Evolutionary conservation across 2,888 invertebrate genomes (phyloP).

Genomic region (Troides helena): DNA sequence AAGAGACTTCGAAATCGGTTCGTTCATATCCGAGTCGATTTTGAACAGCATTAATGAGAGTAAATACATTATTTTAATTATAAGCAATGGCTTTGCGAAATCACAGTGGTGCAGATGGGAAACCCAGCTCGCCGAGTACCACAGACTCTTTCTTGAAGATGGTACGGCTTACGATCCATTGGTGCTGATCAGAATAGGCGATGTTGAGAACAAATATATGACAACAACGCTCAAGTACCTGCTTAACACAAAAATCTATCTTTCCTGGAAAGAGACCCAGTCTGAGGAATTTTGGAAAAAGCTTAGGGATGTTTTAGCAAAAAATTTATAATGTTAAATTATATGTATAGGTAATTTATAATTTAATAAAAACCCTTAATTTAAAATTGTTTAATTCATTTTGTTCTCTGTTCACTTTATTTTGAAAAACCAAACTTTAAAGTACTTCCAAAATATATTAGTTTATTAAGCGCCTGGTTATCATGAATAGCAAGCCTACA

Average conservation of each 20-base stretch:
- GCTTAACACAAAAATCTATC: slow-evolving; percentile 83
- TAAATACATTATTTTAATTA: slow-evolving; percentile 82
- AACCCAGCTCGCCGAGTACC: slow-evolving; percentile 84
- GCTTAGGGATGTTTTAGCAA: slow-evolving; percentile 54
- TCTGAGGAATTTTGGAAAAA: slow-evolving; percentile 68
- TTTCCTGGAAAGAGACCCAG: slow-evolving; percentile 80
- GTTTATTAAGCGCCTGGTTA: too few species aligned
- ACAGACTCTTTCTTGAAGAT: slow-evolving; percentile 81
- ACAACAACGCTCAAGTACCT: slow-evolving; percentile 82
- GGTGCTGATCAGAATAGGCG: slow-evolving; percentile 82
- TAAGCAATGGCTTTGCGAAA: slow-evolving; percentile 84
- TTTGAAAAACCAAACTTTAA: too few species aligned
- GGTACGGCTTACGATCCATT: slow-evolving; percentile 79
- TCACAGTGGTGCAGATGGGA: slow-evolving; percentile 88
- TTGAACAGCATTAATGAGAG: slow-evolving; percentile 82
- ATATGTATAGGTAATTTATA: neutral
- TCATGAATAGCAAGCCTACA: too few species aligned
- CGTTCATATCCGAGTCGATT: slow-evolving; percentile 83
- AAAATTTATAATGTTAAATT: slow-evolving; percentile 30
- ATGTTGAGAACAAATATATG: slow-evolving; percentile 76
- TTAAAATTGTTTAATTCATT: neutral
- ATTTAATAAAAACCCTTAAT: neutral
- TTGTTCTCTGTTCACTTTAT: neutral
- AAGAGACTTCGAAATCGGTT: slow-evolving; percentile 83
- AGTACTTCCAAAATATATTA: too few species aligned